Base-by-base conservation (phyloP, 2,113 vertebrate species). In the Eurypyga helias region DNA sequence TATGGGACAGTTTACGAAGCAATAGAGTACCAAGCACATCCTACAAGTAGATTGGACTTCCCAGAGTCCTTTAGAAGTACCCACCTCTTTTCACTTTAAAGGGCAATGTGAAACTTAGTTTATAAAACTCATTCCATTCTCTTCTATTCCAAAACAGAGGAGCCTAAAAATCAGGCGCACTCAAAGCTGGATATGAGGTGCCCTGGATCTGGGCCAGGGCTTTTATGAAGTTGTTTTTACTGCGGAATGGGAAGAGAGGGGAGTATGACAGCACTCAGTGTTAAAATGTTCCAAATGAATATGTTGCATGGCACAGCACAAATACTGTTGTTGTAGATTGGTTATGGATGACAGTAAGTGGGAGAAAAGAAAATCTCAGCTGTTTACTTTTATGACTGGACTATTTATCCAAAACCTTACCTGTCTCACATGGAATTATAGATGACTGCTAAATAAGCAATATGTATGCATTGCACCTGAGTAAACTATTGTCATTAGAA, bases 221-320 rank as follows among this genome's bases (percentile, higher is more conserved):
- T 94, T 96, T 92, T 86, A 80, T 70, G n/a, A 62, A 34, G 38
- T 62, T 86, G 29, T 77, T 93, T 91, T 95, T 86, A 46, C 19
- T 78, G 64, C 88, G n/a, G 43, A 77, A 77, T 75, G 58, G 19
- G n/a, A 93, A 76, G 51, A 70, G 36, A 87, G 41, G 2, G 7
- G 17, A 66, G 4, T 46, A 46, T 55, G 70, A 73, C 45, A 78
- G 67, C 38, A 70, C 9, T 73, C 51, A 23, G 20, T 45, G 29
- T 83, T 90, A 83, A 93, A 90, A 62, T 24, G 26, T 49, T 94
- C 31, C 75, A 97, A 85, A 93, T 86, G 17, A 90, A 60, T 87
- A 79, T 61, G 34, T 71, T 95, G 83, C 70, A 93, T 1, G 1
- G 66, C 55, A 81, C 58, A 90, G 87, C 31, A 78, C 0, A 1